Conservation (phyloP, 1,140 invertebrate species). For the Drosophila carrolli region DNA sequence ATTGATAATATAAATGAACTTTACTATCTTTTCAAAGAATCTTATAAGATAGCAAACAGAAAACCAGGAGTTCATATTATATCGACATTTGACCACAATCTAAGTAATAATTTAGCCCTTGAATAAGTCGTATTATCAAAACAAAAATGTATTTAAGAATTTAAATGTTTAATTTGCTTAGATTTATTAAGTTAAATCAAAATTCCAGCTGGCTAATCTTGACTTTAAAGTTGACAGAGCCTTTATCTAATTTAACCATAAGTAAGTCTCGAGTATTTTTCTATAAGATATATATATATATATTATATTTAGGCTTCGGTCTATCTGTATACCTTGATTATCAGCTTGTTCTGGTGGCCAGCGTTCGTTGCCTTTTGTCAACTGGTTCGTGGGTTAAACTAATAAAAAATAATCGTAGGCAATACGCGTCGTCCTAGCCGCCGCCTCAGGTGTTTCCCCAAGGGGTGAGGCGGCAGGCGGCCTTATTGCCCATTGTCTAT, state of each 20-base stretch:
- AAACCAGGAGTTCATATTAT: background rate
- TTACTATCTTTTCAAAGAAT: background rate
- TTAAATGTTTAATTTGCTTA: too few species aligned
- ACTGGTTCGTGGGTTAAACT: conserved; percentile 51
- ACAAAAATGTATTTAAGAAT: too few species aligned
- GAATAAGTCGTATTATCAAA: too few species aligned
- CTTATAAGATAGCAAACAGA: background rate
- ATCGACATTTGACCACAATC: too few species aligned
- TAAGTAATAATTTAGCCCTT: too few species aligned
- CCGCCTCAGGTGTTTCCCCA: conserved; percentile 73
- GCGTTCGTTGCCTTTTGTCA: conserved; percentile 58
- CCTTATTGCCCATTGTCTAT: conserved; percentile 50
- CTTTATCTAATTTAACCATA: too few species aligned
- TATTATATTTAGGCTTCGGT: conserved; percentile 29
- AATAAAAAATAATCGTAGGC: conserved; percentile 67
- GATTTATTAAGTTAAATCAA: too few species aligned
- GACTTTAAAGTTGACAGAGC: too few species aligned
- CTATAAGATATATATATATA: too few species aligned
- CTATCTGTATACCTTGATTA: background rate
- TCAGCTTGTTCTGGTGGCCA: conserved; percentile 13
- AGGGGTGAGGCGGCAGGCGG: conserved; percentile 24
- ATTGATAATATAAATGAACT: too few species aligned
- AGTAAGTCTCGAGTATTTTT: background rate
- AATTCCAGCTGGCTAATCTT: too few species aligned
- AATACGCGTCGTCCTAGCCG: conserved; percentile 47